A percentile compares a stretch with the other conserved stretches of the same genome.
Evolutionary conservation across 1,140 invertebrate genomes (phyloP).

Genomic region (Plectus sambesii): DNA sequence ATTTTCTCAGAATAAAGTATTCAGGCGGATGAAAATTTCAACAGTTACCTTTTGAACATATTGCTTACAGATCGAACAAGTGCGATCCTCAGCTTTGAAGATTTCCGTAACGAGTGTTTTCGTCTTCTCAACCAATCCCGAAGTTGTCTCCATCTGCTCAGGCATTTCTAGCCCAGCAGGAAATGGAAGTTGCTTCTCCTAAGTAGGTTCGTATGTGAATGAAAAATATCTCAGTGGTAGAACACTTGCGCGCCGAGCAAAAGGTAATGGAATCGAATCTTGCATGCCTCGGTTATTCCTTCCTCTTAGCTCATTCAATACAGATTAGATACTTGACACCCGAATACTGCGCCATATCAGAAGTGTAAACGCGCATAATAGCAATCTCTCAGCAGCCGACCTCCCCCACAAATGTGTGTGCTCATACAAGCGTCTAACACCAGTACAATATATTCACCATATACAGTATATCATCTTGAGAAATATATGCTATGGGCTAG

Average conservation of each 20-base stretch:
- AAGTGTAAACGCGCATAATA: too few species aligned
- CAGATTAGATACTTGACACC: too few species aligned
- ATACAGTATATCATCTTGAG: constrained; percentile 4
- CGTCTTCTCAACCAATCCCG: constrained; percentile 33
- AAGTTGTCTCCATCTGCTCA: constrained; percentile 45
- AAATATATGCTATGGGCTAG: constrained; percentile 1
- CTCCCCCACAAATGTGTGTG: neutral
- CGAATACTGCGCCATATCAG: too few species aligned
- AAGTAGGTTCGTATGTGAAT: constrained; percentile 1
- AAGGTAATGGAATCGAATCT: too few species aligned
- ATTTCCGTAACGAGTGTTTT: constrained; percentile 23
- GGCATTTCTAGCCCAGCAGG: constrained; percentile 41
- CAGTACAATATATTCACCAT: constrained; percentile 4
- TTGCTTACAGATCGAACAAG: constrained; percentile 30
- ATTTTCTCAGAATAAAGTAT: constrained; percentile 1
- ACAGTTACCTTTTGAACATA: constrained; percentile 24
- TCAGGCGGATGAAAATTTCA: constrained; percentile 6
- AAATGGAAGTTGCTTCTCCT: constrained; percentile 58
- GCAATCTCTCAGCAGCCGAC: too few species aligned
- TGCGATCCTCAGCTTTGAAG: constrained; percentile 16
- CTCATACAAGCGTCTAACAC: neutral
- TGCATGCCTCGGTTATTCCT: too few species aligned
- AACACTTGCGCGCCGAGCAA: too few species aligned
- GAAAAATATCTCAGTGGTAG: neutral
- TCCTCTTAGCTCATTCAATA: too few species aligned